These are phyloP conservation scores for Caenorhabditis virilis DNA, from an alignment of 2,888 invertebrate genomes.

Conservation along the genomic window DNA sequence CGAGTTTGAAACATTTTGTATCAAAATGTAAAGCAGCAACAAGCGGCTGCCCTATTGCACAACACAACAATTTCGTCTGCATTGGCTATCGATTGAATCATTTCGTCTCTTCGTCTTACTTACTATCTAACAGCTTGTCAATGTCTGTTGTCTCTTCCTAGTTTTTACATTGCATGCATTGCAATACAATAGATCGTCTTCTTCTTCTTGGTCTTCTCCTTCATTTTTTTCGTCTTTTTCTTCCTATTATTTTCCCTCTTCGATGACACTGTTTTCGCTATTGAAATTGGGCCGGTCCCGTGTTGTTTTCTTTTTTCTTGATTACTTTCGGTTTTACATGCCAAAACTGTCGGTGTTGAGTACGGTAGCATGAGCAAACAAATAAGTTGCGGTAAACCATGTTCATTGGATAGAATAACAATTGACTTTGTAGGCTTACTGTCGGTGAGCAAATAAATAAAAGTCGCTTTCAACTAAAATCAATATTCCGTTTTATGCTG, in stretches of 20 bases:
- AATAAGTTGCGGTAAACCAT: too few species aligned
- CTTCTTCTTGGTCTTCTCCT: neutral
- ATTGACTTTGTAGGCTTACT: neutral
- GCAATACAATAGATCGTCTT: neutral
- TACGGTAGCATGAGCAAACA: neutral
- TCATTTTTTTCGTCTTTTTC: conserved; percentile 1
- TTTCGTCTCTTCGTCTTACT: neutral
- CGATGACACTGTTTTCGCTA: neutral
- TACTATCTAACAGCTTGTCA: neutral
- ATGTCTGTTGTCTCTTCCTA: neutral
- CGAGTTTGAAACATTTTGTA: too few species aligned
- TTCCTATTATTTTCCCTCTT: neutral
- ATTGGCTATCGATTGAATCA: conserved; percentile 3
- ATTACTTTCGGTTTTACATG: neutral
- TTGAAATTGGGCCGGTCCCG: too few species aligned
- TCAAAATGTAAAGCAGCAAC: too few species aligned
- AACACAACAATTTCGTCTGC: neutral
- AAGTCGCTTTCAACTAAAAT: too few species aligned
- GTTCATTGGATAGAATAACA: neutral
- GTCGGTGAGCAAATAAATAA: neutral
- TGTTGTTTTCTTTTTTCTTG: neutral
- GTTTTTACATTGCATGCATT: neutral
- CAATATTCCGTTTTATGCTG: too few species aligned
- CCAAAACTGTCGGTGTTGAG: neutral
- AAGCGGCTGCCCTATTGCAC: too few species aligned